These are phyloP conservation scores for Glaucopsyche alexis DNA, from an alignment of 2,888 invertebrate genomes.

Conservation along the genomic window DNA sequence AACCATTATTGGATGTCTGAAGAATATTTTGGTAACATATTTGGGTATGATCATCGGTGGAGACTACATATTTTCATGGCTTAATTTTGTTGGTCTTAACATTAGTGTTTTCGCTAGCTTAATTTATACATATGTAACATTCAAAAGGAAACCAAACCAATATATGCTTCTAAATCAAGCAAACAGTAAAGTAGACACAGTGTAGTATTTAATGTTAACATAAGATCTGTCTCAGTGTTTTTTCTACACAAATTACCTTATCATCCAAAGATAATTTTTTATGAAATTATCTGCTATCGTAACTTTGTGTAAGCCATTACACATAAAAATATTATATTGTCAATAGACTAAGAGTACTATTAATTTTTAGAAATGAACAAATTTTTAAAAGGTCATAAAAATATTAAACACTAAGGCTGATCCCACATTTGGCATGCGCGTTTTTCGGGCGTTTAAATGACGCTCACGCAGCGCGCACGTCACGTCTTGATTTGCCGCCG, in stretches of 20 bases:
- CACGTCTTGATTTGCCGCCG: too few species aligned
- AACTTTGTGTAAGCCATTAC: not conserved
- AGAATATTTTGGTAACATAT: slow-evolving; percentile 98
- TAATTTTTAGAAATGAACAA: not conserved
- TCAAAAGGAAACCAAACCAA: slow-evolving; percentile 80
- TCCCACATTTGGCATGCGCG: too few species aligned
- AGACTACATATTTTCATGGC: slow-evolving; percentile 96
- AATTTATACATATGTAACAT: slow-evolving; percentile 92
- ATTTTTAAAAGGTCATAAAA: not conserved
- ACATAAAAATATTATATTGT: not conserved
- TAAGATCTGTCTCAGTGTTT: not conserved
- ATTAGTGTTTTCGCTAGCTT: slow-evolving; percentile 94
- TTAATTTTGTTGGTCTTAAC: slow-evolving; percentile 97
- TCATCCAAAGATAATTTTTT: slow-evolving; percentile 57
- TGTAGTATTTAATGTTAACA: slow-evolving; percentile 53
- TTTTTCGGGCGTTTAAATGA: too few species aligned
- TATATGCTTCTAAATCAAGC: slow-evolving; percentile 55
- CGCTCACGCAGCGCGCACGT: too few species aligned
- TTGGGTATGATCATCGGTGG: slow-evolving; percentile 99
- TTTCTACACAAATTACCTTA: not conserved
- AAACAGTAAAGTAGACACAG: slow-evolving; percentile 63
- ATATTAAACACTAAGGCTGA: not conserved
- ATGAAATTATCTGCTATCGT: slow-evolving; percentile 30
- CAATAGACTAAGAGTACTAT: not conserved
- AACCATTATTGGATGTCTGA: slow-evolving; percentile 98